Evolutionary conservation across 2,113 vertebrate genomes (phyloP).

Genomic region (Furnarius figulus): DNA sequence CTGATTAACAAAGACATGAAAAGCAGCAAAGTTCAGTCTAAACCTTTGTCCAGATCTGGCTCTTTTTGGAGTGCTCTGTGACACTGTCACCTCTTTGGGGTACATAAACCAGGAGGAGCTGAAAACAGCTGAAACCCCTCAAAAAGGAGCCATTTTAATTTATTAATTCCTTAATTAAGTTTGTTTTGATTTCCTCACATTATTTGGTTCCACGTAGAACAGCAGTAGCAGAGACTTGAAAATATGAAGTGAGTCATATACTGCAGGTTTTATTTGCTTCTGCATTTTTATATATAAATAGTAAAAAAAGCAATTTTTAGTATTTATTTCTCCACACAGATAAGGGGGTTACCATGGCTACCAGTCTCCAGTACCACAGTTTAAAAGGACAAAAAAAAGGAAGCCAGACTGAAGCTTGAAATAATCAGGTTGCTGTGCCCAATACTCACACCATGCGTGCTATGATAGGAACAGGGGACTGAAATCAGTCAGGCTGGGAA

Average conservation of each 20-base stretch:
- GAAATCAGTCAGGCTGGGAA: constrained; percentile 12
- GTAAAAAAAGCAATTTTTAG: constrained; percentile 43
- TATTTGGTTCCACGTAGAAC: not conserved
- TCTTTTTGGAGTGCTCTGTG: not conserved
- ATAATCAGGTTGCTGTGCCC: not conserved
- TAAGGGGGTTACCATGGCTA: constrained; percentile 38
- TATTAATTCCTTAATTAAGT: not conserved
- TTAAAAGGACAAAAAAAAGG: not conserved
- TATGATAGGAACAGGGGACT: not conserved
- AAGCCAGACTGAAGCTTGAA: constrained; percentile 33
- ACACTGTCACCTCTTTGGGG: not conserved
- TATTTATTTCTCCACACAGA: constrained; percentile 61
- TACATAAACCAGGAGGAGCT: not conserved
- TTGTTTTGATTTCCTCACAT: not conserved
- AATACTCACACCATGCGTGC: not conserved
- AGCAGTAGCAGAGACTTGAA: not conserved
- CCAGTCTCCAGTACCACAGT: not conserved
- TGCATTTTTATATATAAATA: constrained; percentile 51
- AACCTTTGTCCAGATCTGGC: not conserved
- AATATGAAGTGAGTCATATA: constrained; percentile 47
- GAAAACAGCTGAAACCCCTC: not conserved
- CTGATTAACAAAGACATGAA: not conserved
- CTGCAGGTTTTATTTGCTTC: constrained; percentile 34
- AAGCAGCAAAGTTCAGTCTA: not conserved
- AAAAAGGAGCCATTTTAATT: not conserved